Base-by-base conservation (phyloP, 2,888 invertebrate species). In the Watsonalla binaria region DNA sequence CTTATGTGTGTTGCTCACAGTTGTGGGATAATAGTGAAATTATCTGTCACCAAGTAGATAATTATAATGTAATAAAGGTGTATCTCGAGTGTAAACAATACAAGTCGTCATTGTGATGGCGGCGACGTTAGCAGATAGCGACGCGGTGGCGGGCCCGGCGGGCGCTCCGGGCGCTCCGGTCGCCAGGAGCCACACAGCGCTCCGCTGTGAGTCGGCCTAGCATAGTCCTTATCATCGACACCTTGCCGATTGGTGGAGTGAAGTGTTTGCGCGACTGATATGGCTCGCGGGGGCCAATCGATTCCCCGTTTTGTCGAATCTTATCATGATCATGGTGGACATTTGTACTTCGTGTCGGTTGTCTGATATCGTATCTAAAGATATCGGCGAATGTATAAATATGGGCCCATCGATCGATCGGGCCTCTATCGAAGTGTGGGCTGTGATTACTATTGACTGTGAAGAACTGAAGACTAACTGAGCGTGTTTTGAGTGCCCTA, bases 351-450 rank as follows among this genome's bases (percentile, higher is more conserved):
- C 82, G 86, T 80, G 86, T 81, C 84, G 74, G 74, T 79, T 76
- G 72, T 76, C 85, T 74, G 90, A 90, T 90, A 90, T 82, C 82
- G 74, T 90, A 90, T 90, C 89, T 78, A 72, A 75, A 87, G 90
- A 90, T 89, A 88, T 85, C 80, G 84, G 85, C 78, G 86, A 90
- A 88, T 82, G 89, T 90, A 90, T 90, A 90, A 89, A 90, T 90
- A 90, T 86, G 87, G 71, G 90, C 80, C 86, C 89, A 88, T 90
- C 88, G 82, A 90, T 90, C 90, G 90, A 89, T 89, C 85, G 83
- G 78, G 80, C 80, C 90, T 89, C 89, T 90, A 86, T 90, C 88
- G 80, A 77, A 86, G 80, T 86, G 82, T 76, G 75, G 76, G 78
- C 79, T 71, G 86, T 86, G 87, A 82, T 86, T 80, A 68, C 77